phyloP scores from a whole-genome alignment of 2,888 invertebrate species.

The Cheilosia scutellata region DNA sequence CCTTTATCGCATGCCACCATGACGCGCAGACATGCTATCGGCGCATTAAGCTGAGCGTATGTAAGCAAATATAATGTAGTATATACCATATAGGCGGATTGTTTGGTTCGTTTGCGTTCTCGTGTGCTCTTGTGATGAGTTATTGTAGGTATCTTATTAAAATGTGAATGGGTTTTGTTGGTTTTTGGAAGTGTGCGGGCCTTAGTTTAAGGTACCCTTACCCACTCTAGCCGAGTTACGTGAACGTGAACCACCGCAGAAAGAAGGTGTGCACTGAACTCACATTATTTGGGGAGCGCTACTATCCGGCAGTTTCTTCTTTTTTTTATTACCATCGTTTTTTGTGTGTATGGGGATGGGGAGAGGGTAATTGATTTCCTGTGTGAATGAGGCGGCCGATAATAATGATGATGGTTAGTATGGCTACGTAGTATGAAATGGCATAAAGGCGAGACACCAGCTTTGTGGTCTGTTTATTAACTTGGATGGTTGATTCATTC shows the following conservation, averaged over 20 bases:
- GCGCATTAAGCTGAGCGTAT: conserved; percentile 68
- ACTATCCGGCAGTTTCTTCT: neutral
- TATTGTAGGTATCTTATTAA: conserved; percentile 56
- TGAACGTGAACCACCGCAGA: conserved; percentile 9
- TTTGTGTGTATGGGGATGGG: conserved; percentile 19
- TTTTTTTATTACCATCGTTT: neutral
- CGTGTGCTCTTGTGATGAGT: conserved; percentile 62
- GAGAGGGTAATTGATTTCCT: conserved; percentile 44
- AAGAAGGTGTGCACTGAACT: conserved; percentile 49
- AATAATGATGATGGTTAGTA: conserved; percentile 14
- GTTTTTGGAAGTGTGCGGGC: conserved; percentile 44
- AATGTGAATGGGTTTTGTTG: conserved; percentile 63
- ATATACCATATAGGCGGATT: conserved; percentile 7
- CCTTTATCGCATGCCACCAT: conserved; percentile 62
- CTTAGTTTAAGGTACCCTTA: conserved; percentile 32
- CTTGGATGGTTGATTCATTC: conserved; percentile 23
- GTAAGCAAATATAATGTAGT: neutral
- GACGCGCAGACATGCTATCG: conserved; percentile 70
- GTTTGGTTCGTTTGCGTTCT: conserved; percentile 23
- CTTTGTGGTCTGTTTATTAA: conserved; percentile 9
- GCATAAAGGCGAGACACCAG: neutral
- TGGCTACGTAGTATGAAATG: no score
- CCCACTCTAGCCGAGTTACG: conserved; percentile 16
- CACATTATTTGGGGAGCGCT: conserved; percentile 39
- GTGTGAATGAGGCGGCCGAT: conserved; percentile 21